Evolutionary conservation across 2,888 invertebrate genomes (phyloP), one percentile per base, ranked within the genome.

Genomic region (Diplazon laetatorius): DNA sequence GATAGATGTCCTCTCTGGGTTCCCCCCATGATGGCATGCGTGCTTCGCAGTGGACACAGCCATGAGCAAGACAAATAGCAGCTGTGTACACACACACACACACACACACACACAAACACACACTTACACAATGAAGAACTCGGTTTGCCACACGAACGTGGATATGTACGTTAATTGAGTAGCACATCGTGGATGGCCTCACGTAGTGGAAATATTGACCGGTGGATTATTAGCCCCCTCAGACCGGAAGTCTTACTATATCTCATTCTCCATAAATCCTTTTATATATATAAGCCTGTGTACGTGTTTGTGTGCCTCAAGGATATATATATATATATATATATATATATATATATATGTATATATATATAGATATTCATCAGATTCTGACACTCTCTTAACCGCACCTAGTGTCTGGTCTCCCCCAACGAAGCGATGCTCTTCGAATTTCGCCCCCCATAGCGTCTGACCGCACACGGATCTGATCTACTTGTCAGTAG

Each of bases 191-290:
- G 65, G 50, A 62, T 63, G 14, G 37, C 69, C 68, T 80, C 76
- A 73, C 81, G 74, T 78, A 80, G 57, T 71, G 68, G 70, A 82
- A 82, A 82, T 79, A 82, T 85, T 77, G 79, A 82, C 77, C 71
- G 35, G 44, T 48, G 66, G 78, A 82, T 82, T 81, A 82, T 84
- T 69, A 74, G 66, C 80, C 42, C 62, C 71, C 46, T 50, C 62
- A 37, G 62, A 48, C n/a, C n/a, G n/a, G n/a, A n/a, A n/a, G n/a
- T n/a, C n/a, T n/a, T n/a, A n/a, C n/a, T n/a, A n/a, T n/a, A n/a
- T n/a, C n/a, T n/a, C n/a, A n/a, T n/a, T n/a, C n/a, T n/a, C n/a
- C n/a, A n/a, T n/a, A n/a, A n/a, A n/a, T n/a, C n/a, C n/a, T n/a
- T n/a, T n/a, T n/a, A n/a, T n/a, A n/a, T n/a, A n/a, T n/a, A n/a